Evolutionary conservation across 2,797 vertebrate species (phyloP).

Genomic region (Pipistrellus pipistrellus): DNA sequence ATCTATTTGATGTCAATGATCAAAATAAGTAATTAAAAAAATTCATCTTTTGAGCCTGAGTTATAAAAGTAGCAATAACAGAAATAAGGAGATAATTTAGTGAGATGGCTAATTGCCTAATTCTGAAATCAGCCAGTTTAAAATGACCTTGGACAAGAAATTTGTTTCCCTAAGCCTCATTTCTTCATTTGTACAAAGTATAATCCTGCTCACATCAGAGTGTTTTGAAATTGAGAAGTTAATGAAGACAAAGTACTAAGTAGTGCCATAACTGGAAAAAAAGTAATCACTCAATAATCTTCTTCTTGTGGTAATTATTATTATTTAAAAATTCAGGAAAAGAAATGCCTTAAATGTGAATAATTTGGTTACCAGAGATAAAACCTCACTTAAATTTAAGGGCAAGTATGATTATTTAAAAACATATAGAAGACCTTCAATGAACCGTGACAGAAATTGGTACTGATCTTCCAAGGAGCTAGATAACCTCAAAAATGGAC

Average conservation of each 20-base stretch:
- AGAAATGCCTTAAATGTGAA: not conserved
- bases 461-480: not conserved
- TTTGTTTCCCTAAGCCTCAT: not conserved
- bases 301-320: not conserved
- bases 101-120: not conserved
- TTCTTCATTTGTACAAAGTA: not conserved
- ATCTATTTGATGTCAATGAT: not conserved
- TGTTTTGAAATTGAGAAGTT: slow-evolving; percentile 16
- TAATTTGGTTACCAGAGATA: not conserved
- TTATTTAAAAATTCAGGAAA: not conserved
- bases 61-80: not conserved
- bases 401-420: not conserved
- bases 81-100: not conserved
- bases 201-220: not conserved
- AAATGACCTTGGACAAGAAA: not conserved
- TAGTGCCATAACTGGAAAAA: not conserved
- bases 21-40: slow-evolving; percentile 37
- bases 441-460: not conserved
- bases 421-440: not conserved
- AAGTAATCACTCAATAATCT: not conserved
- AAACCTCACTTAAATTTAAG: not conserved
- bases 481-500: not conserved
- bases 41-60: not conserved
- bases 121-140: not conserved
- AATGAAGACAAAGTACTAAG: slow-evolving; percentile 17